Conservation (phyloP, 2,113 vertebrate species). For the Tenebrosternarchus preto region DNA sequence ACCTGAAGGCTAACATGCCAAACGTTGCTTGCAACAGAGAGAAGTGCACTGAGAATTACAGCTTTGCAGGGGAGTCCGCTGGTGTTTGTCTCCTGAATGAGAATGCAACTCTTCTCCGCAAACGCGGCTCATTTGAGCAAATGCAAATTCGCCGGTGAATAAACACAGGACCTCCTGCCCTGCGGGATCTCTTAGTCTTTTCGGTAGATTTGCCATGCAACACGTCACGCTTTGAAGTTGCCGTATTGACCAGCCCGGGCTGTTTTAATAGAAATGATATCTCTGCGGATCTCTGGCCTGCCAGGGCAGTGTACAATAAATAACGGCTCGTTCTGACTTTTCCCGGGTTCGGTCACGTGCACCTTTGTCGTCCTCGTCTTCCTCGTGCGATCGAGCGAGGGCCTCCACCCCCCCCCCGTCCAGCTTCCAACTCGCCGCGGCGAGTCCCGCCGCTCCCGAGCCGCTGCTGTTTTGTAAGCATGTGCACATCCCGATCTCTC, state of each 20-base stretch:
- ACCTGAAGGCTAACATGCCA: too few relatives aligned
- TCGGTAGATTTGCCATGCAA: slow-evolving; percentile 40
- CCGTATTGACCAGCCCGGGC: slow-evolving; percentile 62
- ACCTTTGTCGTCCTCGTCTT: too few relatives aligned
- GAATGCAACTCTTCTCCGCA: background rate
- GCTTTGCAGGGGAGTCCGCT: too few relatives aligned
- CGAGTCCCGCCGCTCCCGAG: slow-evolving; percentile 2
- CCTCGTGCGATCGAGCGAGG: too few relatives aligned
- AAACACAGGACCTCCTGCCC: slow-evolving; percentile 10
- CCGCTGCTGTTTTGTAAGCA: slow-evolving; percentile 87
- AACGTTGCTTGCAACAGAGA: too few relatives aligned
- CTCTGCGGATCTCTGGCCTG: slow-evolving; percentile 47
- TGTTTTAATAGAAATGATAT: slow-evolving; percentile 74
- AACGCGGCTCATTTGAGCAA: slow-evolving; percentile 39
- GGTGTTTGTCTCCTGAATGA: slow-evolving; percentile 1
- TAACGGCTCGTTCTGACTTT: too few relatives aligned
- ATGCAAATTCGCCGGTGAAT: slow-evolving; percentile 44
- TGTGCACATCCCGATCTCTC: slow-evolving; percentile 99
- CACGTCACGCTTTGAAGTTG: slow-evolving; percentile 44
- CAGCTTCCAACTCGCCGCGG: slow-evolving; percentile 59
- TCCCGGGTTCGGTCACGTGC: too few relatives aligned
- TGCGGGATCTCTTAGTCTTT: slow-evolving; percentile 8
- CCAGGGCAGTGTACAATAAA: too few relatives aligned
- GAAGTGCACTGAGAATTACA: background rate
- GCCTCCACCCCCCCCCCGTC: slow-evolving; percentile 4